A percentile compares a stretch with the other conserved stretches of the same genome.
Conservation (phyloP, 1,140 invertebrate genomes). For the Drosophila burlai region DNA sequence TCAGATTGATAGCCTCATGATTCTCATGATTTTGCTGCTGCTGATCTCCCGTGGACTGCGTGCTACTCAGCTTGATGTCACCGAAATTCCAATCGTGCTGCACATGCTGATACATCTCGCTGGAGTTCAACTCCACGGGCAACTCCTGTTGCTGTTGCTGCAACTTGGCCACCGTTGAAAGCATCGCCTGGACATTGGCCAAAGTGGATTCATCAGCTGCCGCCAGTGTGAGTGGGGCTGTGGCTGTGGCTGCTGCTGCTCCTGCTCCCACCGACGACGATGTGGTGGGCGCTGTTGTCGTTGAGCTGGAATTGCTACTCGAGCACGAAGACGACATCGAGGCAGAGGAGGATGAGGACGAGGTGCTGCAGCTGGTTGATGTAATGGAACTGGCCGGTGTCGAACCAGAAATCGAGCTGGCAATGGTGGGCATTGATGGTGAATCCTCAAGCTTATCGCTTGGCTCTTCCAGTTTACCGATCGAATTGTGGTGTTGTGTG, state of each 20-base stretch:
- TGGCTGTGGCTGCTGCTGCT: not conserved
- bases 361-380: slow-evolving; percentile 61
- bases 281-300: slow-evolving; percentile 53
- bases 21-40: slow-evolving; percentile 50
- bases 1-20: slow-evolving; percentile 73
- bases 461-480: slow-evolving; percentile 54
- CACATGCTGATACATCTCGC: slow-evolving; percentile 80
- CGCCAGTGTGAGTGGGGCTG: slow-evolving; percentile 41
- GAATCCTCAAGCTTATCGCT: slow-evolving; percentile 69
- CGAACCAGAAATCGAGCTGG: slow-evolving; percentile 49
- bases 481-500: slow-evolving; percentile 28
- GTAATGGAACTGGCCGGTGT: slow-evolving; percentile 51
- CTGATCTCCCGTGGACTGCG: slow-evolving; percentile 34
- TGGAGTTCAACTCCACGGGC: slow-evolving; percentile 63
- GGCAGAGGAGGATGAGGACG: slow-evolving; percentile 65
- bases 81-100: slow-evolving; percentile 85
- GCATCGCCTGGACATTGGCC: slow-evolving; percentile 66
- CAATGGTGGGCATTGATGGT: slow-evolving; percentile 45
- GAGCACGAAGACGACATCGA: slow-evolving; percentile 69
- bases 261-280: slow-evolving; percentile 50
- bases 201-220: slow-evolving; percentile 53
- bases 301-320: slow-evolving; percentile 64
- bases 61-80: slow-evolving; percentile 64
- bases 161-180: slow-evolving; percentile 59
- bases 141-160: slow-evolving; percentile 59